Evolutionary conservation across 2,888 invertebrate species (phyloP).

Genomic region (Nudaria mundana): DNA sequence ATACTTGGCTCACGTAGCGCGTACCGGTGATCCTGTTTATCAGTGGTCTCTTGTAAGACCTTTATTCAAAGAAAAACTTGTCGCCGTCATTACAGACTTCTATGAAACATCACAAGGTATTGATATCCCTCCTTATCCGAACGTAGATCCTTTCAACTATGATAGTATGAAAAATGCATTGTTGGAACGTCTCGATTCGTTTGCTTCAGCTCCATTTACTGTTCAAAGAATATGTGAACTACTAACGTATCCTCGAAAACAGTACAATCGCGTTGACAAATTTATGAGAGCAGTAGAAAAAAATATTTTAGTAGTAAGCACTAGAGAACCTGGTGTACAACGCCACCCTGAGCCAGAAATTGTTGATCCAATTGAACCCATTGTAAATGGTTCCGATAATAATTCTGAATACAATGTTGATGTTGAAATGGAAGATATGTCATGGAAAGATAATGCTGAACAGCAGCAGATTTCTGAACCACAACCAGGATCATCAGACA

Average conservation of each 20-base stretch:
- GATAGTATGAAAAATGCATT: constrained; percentile 93
- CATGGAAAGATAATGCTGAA: constrained; percentile 69
- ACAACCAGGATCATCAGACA: constrained; percentile 67
- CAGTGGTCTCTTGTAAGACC: constrained; percentile 94
- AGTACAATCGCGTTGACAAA: constrained; percentile 97
- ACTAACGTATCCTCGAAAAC: constrained; percentile 93
- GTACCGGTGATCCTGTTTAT: constrained; percentile 96
- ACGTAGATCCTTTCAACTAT: constrained; percentile 94
- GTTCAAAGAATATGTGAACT: constrained; percentile 98
- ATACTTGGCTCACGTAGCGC: constrained; percentile 93
- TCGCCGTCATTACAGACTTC: constrained; percentile 93
- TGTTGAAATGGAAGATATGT: constrained; percentile 78
- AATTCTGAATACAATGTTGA: constrained; percentile 78
- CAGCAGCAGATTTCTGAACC: constrained; percentile 54
- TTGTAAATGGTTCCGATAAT: constrained; percentile 82
- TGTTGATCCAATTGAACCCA: constrained; percentile 82
- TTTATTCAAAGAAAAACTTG: constrained; percentile 92
- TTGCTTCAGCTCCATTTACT: constrained; percentile 96
- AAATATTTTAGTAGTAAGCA: constrained; percentile 93
- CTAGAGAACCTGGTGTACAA: constrained; percentile 84
- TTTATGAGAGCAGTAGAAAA: constrained; percentile 98
- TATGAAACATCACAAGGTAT: constrained; percentile 88
- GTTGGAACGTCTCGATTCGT: constrained; percentile 90
- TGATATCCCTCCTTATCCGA: constrained; percentile 93
- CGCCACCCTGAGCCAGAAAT: constrained; percentile 83